Conservation (phyloP, 2,113 vertebrate species). For the Rattus norvegicus region DNA sequence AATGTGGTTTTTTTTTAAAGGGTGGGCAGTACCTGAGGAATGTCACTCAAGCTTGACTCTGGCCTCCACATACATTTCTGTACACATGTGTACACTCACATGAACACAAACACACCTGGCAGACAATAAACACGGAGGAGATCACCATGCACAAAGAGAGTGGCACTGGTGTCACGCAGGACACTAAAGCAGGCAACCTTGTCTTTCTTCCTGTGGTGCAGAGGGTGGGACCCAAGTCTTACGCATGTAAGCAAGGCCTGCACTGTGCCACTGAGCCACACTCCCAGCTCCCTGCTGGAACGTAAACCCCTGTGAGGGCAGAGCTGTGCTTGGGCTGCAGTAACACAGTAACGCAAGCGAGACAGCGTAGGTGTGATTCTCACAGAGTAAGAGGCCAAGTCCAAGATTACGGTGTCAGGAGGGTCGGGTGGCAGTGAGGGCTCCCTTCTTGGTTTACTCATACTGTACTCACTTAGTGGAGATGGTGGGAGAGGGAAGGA, state of each 20-base stretch:
- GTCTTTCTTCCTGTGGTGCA: not conserved
- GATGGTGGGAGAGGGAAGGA: not conserved
- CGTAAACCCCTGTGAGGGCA: not conserved
- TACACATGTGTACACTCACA: not conserved
- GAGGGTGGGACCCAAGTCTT: not conserved
- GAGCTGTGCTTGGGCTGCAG: not conserved
- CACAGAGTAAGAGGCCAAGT: not conserved
- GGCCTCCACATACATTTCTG: not conserved
- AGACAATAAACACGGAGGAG: not conserved
- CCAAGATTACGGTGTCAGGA: not conserved
- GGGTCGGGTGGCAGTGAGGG: not conserved
- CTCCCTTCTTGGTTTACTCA: not conserved
- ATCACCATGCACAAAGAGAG: not conserved
- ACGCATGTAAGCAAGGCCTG: not conserved
- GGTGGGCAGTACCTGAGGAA: not conserved
- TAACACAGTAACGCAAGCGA: not conserved
- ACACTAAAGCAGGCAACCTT: not conserved
- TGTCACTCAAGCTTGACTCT: not conserved
- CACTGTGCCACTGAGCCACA: not conserved
- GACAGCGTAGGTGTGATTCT: not conserved
- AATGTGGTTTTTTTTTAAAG: not conserved
- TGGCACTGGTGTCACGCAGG: no score
- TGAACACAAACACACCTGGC: not conserved
- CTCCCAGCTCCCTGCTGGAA: not conserved
- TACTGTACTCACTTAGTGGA: accelerated